Evolutionary conservation across 2,797 vertebrate genomes (phyloP).

Genomic region (Myiotriccus ornatus): DNA sequence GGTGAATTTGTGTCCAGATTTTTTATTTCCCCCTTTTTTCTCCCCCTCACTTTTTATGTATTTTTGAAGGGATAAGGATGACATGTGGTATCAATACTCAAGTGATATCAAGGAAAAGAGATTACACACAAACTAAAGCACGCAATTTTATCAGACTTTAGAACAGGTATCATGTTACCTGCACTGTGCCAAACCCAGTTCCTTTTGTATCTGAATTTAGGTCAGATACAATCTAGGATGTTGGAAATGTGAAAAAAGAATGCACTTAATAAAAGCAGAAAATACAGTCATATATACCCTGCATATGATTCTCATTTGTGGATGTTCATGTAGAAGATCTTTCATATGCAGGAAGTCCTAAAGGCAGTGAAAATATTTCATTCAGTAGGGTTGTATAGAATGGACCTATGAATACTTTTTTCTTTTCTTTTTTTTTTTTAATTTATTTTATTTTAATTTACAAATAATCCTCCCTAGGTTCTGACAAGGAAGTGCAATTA

Average conservation of each 20-base stretch:
- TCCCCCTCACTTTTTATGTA: background rate
- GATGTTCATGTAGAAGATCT: background rate
- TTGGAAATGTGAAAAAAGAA: slow-evolving; percentile 10
- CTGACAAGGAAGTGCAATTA: background rate
- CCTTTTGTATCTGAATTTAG: background rate
- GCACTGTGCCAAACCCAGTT: background rate
- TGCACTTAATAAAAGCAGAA: background rate
- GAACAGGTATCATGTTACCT: background rate
- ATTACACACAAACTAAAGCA: background rate
- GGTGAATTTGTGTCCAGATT: background rate
- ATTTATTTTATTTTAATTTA: background rate
- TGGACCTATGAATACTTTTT: background rate
- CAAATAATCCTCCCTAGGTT: background rate
- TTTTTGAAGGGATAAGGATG: background rate
- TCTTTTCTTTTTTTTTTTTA: background rate
- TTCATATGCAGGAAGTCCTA: background rate
- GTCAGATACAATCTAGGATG: background rate
- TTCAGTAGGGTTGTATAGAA: background rate
- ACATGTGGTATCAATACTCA: slow-evolving; percentile 41
- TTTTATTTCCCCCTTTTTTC: background rate
- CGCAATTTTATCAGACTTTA: background rate
- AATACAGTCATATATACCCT: background rate
- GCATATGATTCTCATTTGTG: background rate
- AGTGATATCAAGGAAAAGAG: background rate
- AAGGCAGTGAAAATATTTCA: background rate